Conservation (phyloP, 2,797 vertebrate genomes). For the Galagoides demidoff region DNA sequence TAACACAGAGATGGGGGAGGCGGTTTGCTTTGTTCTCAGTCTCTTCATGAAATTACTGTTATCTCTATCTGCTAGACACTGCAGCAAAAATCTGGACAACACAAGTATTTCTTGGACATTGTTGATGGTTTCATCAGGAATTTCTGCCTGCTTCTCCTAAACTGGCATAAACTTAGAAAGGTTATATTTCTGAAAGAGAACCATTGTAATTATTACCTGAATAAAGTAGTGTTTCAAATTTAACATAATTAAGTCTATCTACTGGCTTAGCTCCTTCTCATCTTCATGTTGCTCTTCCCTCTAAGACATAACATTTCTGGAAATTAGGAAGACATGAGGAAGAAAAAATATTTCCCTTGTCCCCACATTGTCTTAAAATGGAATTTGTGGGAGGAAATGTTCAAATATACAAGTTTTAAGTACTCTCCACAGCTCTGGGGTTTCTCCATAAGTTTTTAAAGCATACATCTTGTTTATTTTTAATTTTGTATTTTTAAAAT, state of each 20-base stretch:
- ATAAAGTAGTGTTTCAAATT: not conserved
- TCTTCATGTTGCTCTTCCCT: not conserved
- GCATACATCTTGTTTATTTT: not conserved
- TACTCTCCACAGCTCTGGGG: not conserved
- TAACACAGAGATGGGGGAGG: not conserved
- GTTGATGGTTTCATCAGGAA: not conserved
- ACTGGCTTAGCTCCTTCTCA: not conserved
- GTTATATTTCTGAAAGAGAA: constrained; percentile 7
- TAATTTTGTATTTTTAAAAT: not conserved
- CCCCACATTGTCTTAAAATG: constrained; percentile 24
- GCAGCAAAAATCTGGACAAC: not conserved
- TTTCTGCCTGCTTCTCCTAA: not conserved
- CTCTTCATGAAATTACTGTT: not conserved
- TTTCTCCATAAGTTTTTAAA: not conserved
- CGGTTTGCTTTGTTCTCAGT: not conserved
- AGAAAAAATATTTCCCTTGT: not conserved
- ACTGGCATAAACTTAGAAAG: not conserved
- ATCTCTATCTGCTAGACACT: not conserved
- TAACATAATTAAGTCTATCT: not conserved
- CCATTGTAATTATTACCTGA: not conserved
- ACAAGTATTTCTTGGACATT: not conserved
- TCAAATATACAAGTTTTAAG: not conserved
- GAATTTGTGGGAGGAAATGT: not conserved
- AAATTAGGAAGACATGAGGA: not conserved
- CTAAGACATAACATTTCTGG: not conserved